These are phyloP conservation scores for Araneus ventricosus DNA, from an alignment of 1,140 invertebrate genomes.

Conservation along the genomic window DNA sequence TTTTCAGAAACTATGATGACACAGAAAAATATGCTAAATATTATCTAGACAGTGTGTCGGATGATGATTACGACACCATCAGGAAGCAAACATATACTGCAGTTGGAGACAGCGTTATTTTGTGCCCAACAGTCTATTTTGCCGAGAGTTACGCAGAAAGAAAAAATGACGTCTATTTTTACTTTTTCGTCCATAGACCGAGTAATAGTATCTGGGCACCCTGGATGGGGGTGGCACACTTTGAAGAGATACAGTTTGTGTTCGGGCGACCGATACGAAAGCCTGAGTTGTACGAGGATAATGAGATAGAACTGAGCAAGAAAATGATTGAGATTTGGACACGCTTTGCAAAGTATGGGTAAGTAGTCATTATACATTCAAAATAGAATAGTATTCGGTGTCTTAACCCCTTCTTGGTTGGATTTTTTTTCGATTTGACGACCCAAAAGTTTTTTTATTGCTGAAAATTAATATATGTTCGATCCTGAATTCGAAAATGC, in stretches of 20 bases:
- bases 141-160: constrained; percentile 9
- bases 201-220: constrained; percentile 37
- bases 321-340: constrained; percentile 73
- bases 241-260: constrained; percentile 76
- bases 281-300: constrained; percentile 28
- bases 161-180: constrained; percentile 69
- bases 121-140: constrained; percentile 36
- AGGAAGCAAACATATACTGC: background rate
- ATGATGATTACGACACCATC: background rate
- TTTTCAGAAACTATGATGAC: background rate
- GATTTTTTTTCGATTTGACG: no score
- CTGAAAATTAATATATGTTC: no score
- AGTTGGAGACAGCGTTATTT: background rate
- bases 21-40: background rate
- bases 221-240: constrained; percentile 75
- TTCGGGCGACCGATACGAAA: constrained; percentile 73
- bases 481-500: no score
- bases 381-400: no score
- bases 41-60: background rate
- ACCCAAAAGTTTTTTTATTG: no score
- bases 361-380: background rate
- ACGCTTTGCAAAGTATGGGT: constrained; percentile 74
- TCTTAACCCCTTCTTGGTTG: no score
- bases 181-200: constrained; percentile 74
- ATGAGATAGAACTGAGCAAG: constrained; percentile 56